phyloP scores from a whole-genome alignment of 2,797 vertebrate species.

The Typhlichthys subterraneus region DNA sequence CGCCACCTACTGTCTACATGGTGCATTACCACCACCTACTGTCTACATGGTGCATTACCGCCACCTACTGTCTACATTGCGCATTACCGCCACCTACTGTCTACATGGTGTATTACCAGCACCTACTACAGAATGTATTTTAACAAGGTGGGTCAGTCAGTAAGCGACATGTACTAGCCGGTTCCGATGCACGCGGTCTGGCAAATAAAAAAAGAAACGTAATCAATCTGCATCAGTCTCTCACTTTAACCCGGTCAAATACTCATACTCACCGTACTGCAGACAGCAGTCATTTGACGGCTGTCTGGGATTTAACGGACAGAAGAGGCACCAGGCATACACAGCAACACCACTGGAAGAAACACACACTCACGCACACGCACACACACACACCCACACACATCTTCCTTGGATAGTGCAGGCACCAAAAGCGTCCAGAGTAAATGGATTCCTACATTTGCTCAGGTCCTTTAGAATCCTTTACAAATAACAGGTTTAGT shows the following conservation, averaged over 20 bases:
- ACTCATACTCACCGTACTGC: slow-evolving; percentile 30
- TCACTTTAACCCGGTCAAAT: slow-evolving; percentile 28
- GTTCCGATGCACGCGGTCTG: too few relatives aligned
- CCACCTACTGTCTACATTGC: too few relatives aligned
- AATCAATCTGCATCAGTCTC: not conserved
- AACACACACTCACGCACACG: not conserved
- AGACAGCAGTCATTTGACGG: slow-evolving; percentile 14
- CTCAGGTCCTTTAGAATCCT: not conserved
- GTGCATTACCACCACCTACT: too few relatives aligned
- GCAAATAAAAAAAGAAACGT: too few relatives aligned
- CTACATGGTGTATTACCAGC: too few relatives aligned
- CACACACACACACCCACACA: not conserved
- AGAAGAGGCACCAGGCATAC: not conserved
- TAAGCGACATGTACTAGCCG: too few relatives aligned
- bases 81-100: too few relatives aligned
- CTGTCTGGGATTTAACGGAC: slow-evolving; percentile 19
- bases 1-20: too few relatives aligned
- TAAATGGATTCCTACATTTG: slow-evolving; percentile 5
- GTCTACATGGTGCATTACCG: too few relatives aligned
- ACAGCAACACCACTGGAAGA: not conserved
- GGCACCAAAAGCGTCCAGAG: not conserved
- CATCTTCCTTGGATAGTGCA: not conserved
- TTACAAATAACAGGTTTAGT: slow-evolving; percentile 9
- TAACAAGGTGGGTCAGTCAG: too few relatives aligned
- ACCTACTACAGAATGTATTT: too few relatives aligned